These are phyloP conservation scores for Stegophylla sp. DNA, from an alignment of 2,888 invertebrate genomes.

Conservation along the genomic window DNA sequence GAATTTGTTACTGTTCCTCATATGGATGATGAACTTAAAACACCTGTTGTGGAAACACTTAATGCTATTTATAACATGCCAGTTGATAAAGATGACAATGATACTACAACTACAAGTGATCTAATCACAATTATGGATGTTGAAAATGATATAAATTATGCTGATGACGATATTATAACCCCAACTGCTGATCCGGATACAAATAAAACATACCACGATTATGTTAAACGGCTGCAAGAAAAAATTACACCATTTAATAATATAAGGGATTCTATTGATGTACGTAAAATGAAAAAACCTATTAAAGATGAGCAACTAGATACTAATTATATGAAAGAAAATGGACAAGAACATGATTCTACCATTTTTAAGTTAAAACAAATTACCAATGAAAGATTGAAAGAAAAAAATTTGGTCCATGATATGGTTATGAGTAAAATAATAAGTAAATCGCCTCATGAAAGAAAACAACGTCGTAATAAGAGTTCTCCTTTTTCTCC, in stretches of 20 bases:
- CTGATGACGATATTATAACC: constrained; percentile 56
- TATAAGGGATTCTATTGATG: constrained; percentile 74
- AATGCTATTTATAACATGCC: constrained; percentile 26
- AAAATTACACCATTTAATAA: constrained; percentile 76
- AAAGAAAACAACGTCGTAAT: constrained; percentile 49
- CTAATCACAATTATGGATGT: constrained; percentile 62
- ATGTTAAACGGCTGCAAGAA: constrained; percentile 73
- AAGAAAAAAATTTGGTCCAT: constrained; percentile 83
- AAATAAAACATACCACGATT: constrained; percentile 63
- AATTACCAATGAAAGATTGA: constrained; percentile 79
- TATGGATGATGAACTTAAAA: constrained; percentile 65
- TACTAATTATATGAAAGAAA: constrained; percentile 66
- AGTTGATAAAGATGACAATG: constrained; percentile 58
- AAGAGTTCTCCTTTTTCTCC: constrained; percentile 54
- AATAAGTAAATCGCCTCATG: constrained; percentile 62
- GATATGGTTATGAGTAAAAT: constrained; percentile 83
- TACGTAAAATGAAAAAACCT: constrained; percentile 68
- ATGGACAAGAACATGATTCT: constrained; percentile 63
- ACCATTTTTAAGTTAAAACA: constrained; percentile 76
- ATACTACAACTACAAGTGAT: constrained; percentile 62
- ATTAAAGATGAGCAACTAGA: constrained; percentile 67
- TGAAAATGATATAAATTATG: constrained; percentile 15
- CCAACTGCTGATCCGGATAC: constrained; percentile 47
- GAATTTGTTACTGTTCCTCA: constrained; percentile 70
- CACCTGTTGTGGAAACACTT: constrained; percentile 63